phyloP scores from a whole-genome alignment of 2,888 invertebrate genomes.

The Urechis unicinctus region DNA sequence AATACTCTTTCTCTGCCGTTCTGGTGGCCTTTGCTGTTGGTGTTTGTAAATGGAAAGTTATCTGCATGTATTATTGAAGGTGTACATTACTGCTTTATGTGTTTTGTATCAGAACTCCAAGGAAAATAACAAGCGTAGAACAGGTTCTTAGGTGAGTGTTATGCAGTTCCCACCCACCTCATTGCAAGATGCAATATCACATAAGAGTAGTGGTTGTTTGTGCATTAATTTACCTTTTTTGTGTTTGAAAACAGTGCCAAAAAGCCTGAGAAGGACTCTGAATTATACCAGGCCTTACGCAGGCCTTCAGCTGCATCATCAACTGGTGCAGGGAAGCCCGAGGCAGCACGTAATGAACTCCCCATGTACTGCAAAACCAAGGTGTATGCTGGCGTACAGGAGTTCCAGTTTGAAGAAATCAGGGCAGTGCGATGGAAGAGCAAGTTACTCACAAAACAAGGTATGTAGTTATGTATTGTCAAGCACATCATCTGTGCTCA shows the following conservation, averaged over 20 bases:
- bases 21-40: not conserved
- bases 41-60: too few relatives aligned
- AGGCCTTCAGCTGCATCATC: not conserved
- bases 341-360: conserved; percentile 54
- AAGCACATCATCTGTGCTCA: too few relatives aligned
- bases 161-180: too few relatives aligned
- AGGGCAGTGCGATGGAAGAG: conserved; percentile 51
- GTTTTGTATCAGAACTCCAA: conserved; percentile 2
- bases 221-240: not conserved
- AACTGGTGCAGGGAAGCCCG: not conserved
- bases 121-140: not conserved
- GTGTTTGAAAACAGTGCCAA: conserved; percentile 4
- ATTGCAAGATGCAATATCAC: not conserved
- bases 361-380: conserved; percentile 66
- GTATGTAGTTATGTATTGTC: too few relatives aligned
- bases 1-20: too few relatives aligned
- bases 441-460: not conserved
- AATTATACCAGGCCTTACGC: not conserved
- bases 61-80: too few relatives aligned
- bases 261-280: not conserved
- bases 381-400: conserved; percentile 60
- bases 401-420: conserved; percentile 74
- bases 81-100: too few relatives aligned
- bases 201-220: not conserved
- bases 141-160: conserved; percentile 2